Base-by-base conservation (phyloP, 2,797 vertebrate species). In the Apogon talboti region DNA sequence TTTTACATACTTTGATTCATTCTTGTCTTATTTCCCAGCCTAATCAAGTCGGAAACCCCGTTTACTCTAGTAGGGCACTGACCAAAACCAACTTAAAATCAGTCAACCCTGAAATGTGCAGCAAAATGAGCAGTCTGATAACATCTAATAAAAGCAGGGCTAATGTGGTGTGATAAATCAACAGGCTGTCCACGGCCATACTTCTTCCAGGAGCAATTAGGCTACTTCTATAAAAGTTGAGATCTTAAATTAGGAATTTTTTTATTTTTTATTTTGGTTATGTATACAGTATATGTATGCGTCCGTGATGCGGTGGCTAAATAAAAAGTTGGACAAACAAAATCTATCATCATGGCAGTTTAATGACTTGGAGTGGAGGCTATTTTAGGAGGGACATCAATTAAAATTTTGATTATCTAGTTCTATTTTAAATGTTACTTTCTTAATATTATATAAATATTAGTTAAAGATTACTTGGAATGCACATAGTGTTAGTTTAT, bases 61-160 rank as follows among this genome's bases (percentile, higher is more conserved):
- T 44, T 40, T 51, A 59, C 41, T 65, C 15, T 41, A 51, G 44
- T 14, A 0, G 10, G 38, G 46, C 14, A 12, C 13, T 12, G 54
- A 69, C 62, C 28, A 35, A 37, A 28, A 71, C 21, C 67, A 58
- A 62, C 70, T 71, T 57, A 44, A 71, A 67, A 43, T 41, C 66
- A 78, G 59, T 76, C 77, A 70, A 71, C 50, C 71, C 48, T 66
- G 50, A 84, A 81, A 81, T 79, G 76, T 75, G 72, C 75, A 70
- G 49, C 63, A 74, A 71, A 89, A 81, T 35, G 63, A 78, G 83
- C 67, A 33, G 61, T 54, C 65, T 24, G 88, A 89, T 89, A 86
- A 50, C 11, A 86, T 87, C 83, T 84, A 71, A 83, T 74, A 71
- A 86, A 84, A 87, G 69, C 85, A 79, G 70, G 19, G 6, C 57